These are phyloP conservation scores for Argyra leucocephala DNA, from an alignment of 2,888 invertebrate genomes.

Conservation along the genomic window DNA sequence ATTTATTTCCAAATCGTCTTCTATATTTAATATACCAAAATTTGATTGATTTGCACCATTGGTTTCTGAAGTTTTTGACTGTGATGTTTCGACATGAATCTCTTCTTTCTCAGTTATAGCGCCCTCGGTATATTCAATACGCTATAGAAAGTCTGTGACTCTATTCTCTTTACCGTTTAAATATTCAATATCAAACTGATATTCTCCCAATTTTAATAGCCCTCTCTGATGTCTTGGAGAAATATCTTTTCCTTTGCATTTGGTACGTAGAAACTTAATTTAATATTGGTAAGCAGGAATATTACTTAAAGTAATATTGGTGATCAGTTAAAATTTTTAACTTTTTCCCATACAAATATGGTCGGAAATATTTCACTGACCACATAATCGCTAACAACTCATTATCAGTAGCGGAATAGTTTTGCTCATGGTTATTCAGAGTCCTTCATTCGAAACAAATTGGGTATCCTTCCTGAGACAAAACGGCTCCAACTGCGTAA, in stretches of 20 bases:
- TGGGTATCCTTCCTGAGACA: conserved; percentile 19
- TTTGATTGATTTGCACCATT: too few relatives aligned
- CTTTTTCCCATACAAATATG: conserved; percentile 20
- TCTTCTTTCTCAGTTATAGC: too few relatives aligned
- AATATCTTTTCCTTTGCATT: conserved; percentile 21
- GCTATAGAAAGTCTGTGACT: conserved; percentile 23
- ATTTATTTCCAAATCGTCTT: too few relatives aligned
- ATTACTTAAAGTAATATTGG: too few relatives aligned
- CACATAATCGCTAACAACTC: conserved; percentile 21
- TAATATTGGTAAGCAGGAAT: too few relatives aligned
- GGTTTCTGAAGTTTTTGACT: too few relatives aligned
- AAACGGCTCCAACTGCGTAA: conserved; percentile 19
- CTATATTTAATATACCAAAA: too few relatives aligned
- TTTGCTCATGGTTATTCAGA: conserved; percentile 21
- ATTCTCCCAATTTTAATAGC: conserved; percentile 19
- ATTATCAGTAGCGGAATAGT: conserved; percentile 17
- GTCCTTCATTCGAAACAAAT: too few relatives aligned
- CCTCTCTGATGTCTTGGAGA: conserved; percentile 19
- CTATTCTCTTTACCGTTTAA: conserved; percentile 20
- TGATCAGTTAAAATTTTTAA: conserved; percentile 21
- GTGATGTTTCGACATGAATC: too few relatives aligned
- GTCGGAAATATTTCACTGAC: conserved; percentile 19
- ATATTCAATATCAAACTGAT: conserved; percentile 22
- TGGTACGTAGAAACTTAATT: conserved; percentile 21
- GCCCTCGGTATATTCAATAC: too few relatives aligned